phyloP scores from a whole-genome alignment of 2,888 invertebrate species.

The Caenorhabditis virilis region DNA sequence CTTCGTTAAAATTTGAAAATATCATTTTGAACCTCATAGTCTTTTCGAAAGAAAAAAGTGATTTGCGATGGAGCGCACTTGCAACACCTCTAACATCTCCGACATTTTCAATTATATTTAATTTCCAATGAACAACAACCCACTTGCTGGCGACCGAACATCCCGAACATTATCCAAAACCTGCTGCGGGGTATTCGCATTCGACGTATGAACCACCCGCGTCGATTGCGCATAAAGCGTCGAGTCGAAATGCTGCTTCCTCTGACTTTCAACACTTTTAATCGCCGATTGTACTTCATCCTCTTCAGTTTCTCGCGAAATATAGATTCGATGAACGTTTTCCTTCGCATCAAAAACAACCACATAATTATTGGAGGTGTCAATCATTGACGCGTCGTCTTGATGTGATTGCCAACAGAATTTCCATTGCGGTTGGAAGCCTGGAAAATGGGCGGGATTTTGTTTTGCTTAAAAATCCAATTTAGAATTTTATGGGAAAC shows the following conservation, averaged over 20 bases:
- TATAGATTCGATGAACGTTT: slow-evolving; percentile 24
- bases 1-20: too few species aligned
- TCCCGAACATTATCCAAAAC: not conserved
- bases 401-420: slow-evolving; percentile 43
- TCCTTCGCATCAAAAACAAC: slow-evolving; percentile 31
- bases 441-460: too few species aligned
- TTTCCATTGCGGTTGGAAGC: slow-evolving; percentile 33
- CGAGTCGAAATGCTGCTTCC: slow-evolving; percentile 19
- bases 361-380: slow-evolving; percentile 16
- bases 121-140: slow-evolving; percentile 2
- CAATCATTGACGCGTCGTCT: slow-evolving; percentile 32
- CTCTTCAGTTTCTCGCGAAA: slow-evolving; percentile 29
- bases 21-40: too few species aligned
- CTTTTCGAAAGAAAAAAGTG: too few species aligned
- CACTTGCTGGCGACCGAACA: slow-evolving; percentile 25
- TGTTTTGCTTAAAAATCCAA: too few species aligned
- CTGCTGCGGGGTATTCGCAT: not conserved
- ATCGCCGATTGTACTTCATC: slow-evolving; percentile 33
- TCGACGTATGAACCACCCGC: not conserved
- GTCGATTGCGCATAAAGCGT: slow-evolving; percentile 24
- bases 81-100: too few species aligned
- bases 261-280: slow-evolving; percentile 19
- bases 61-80: too few species aligned
- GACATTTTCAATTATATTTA: too few species aligned
- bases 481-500: too few species aligned